Base-by-base conservation (phyloP, 2,888 invertebrate species). In the Anagyrus pseudococci region DNA sequence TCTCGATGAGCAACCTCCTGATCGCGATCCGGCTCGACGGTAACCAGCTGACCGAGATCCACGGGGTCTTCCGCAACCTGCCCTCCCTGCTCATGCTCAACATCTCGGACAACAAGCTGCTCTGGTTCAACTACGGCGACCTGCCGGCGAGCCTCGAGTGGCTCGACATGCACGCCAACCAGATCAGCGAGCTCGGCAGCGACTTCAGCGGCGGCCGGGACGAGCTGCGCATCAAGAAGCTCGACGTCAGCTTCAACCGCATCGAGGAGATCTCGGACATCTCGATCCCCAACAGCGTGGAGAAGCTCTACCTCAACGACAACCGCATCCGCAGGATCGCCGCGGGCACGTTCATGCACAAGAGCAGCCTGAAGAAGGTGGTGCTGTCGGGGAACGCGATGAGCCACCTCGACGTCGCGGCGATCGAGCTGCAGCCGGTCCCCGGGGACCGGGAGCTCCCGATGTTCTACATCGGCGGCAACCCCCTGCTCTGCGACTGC, bases 401-500 rank as follows among this genome's bases (percentile, higher is more conserved):
- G 69, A 85, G 84, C 75, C 89, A 87, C 71, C 80, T 93, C 71
- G 91, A 92, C 72, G 84, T 91, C 53, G 87, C 88, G 4, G 88
- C 92, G 17, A 84, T 93, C 69, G 86, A 88, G 70, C 82, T 91
- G 76, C 86, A 87, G 71, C 82, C 86, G 58, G 86, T 89, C 58
- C 84, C 87, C 2, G 86, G 86, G 69, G 87, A 88, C 72, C 86
- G 85, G 80, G 88, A 90, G 75, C 82, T 91, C 71, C 91, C 92
- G 17, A 88, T 89, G 77, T 91, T 93, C 81, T 91, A 89, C 78
- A 87, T 93, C 69, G 90, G 91, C 52, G 88, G 88, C 74, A 94
- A 94, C 84, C 93, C 93, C 64, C 89, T 93, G 78, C 85, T 88
- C 72, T 94, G 94, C 80, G 91, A 93, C 81, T 94, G 94, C 81